Conservation (phyloP, 2,888 invertebrate species). For the Eristalinus sepulchralis region DNA sequence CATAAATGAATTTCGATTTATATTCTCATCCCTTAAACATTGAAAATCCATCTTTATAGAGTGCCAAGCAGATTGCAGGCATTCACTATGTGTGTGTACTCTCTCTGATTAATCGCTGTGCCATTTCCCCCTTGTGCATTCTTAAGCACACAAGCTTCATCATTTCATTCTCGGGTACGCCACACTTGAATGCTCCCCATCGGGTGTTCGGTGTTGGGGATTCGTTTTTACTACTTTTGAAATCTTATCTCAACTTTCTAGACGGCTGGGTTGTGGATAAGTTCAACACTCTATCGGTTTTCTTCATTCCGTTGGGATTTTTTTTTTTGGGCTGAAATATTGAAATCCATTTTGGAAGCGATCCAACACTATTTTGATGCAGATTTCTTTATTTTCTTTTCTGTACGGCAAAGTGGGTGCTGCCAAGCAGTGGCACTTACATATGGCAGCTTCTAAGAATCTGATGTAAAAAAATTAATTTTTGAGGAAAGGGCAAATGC, state of each 20-base stretch:
- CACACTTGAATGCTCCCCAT: not conserved
- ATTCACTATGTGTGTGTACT: not conserved
- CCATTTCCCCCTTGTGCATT: constrained; percentile 20
- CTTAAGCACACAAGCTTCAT: not conserved
- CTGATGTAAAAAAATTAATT: constrained; percentile 28
- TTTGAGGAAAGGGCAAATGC: not conserved
- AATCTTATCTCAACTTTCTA: constrained; percentile 65
- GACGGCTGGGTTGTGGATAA: constrained; percentile 46
- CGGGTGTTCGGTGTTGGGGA: not conserved
- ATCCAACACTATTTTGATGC: constrained; percentile 54
- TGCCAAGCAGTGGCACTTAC: not conserved
- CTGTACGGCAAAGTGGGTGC: not conserved
- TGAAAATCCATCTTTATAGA: constrained; percentile 55
- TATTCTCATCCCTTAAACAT: constrained; percentile 42
- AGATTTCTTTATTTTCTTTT: constrained; percentile 15
- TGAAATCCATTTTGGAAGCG: constrained; percentile 49
- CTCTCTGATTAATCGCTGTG: constrained; percentile 51
- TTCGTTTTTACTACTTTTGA: constrained; percentile 30
- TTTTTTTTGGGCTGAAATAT: constrained; percentile 6
- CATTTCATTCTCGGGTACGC: not conserved
- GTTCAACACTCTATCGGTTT: not conserved
- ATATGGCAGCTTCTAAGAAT: not conserved
- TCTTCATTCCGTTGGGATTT: too few relatives aligned
- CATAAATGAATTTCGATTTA: constrained; percentile 53
- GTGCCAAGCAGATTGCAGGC: constrained; percentile 62